A percentile compares a stretch with the other conserved stretches of the same genome.
Conservation (phyloP, 2,113 vertebrate genomes). For the Diphyllodes magnificus region DNA sequence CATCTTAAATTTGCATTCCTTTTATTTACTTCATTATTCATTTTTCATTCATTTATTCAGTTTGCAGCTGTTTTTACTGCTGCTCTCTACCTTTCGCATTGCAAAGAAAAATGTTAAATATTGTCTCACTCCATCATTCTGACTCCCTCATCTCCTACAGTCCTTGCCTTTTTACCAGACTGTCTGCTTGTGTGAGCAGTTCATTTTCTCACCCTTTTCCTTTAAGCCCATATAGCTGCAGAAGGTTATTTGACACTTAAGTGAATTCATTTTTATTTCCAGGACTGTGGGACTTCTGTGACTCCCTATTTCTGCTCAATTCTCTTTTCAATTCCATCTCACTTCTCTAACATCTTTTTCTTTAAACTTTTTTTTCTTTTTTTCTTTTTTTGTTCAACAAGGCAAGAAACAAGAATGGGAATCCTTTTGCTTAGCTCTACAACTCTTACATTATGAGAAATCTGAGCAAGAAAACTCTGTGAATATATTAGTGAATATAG, state of each 20-base stretch:
- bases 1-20: slow-evolving; percentile 20
- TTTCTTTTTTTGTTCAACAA: background rate
- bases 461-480: background rate
- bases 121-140: background rate
- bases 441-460: background rate
- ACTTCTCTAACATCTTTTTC: background rate
- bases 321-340: background rate
- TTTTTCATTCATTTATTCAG: slow-evolving; percentile 13
- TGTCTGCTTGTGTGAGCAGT: background rate
- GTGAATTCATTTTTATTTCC: slow-evolving; percentile 8
- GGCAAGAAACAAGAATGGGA: background rate
- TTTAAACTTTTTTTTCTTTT: background rate
- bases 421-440: background rate
- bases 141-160: background rate
- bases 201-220: background rate
- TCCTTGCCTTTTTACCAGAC: background rate
- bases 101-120: background rate
- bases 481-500: background rate
- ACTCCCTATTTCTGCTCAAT: background rate
- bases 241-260: background rate
- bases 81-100: background rate
- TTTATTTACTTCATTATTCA: slow-evolving; percentile 23
- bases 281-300: background rate
- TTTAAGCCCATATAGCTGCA: background rate
- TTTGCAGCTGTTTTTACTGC: background rate